A percentile compares a stretch with the other conserved stretches of the same genome.
phyloP scores from a whole-genome alignment of 2,113 vertebrate genomes.

The Nettapus auritus region DNA sequence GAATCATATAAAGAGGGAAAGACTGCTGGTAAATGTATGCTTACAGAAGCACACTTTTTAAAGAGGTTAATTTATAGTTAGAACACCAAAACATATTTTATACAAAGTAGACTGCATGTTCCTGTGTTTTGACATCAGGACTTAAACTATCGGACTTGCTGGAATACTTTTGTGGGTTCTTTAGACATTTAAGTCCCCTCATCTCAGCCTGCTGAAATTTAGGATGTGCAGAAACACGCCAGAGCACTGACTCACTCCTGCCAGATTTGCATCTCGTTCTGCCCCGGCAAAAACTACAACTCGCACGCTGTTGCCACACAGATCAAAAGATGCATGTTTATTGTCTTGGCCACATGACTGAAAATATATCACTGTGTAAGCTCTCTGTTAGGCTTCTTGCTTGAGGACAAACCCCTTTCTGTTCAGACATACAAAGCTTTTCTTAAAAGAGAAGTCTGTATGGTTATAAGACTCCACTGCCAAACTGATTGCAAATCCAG shows the following conservation, averaged over 20 bases:
- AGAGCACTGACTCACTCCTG: conserved; percentile 68
- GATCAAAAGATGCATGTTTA: conserved; percentile 79
- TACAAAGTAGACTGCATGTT: conserved; percentile 60
- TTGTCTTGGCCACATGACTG: conserved; percentile 73
- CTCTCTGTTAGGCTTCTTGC: conserved; percentile 64
- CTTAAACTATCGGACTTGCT: conserved; percentile 71
- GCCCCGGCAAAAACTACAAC: conserved; percentile 45
- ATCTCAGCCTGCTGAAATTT: conserved; percentile 74
- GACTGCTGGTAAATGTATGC: conserved; percentile 16
- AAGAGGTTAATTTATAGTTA: conserved; percentile 70
- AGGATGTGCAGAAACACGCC: conserved; percentile 67
- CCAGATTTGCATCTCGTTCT: conserved; percentile 72
- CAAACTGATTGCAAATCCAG: conserved; percentile 72
- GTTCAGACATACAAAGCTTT: conserved; percentile 68
- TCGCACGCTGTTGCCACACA: conserved; percentile 37
- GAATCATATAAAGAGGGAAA: conserved; percentile 7
- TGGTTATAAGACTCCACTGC: conserved; percentile 1
- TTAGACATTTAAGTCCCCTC: conserved; percentile 70
- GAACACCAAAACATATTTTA: conserved; percentile 53
- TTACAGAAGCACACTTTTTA: conserved; percentile 53
- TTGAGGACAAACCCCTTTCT: conserved; percentile 75
- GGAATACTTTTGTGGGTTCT: conserved; percentile 72
- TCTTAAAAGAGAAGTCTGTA: conserved; percentile 65
- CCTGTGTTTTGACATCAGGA: conserved; percentile 74
- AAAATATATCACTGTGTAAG: conserved; percentile 65